A percentile compares a stretch with the other conserved stretches of the same genome.
Evolutionary conservation across 2,113 vertebrate genomes (phyloP).

Genomic region (Pandion haliaetus): DNA sequence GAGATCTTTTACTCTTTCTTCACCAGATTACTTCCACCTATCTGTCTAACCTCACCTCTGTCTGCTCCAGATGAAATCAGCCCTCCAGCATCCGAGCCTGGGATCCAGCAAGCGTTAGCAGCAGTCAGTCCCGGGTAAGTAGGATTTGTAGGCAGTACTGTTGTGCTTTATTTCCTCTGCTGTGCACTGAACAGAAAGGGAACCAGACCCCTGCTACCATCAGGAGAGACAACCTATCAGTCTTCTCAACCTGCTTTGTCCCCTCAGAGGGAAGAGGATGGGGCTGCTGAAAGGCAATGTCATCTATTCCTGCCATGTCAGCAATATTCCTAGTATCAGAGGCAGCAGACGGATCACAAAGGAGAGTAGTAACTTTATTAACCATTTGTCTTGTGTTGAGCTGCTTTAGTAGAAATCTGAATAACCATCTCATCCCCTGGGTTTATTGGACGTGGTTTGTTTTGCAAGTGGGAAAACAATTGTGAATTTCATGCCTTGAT

Average conservation of each 20-base stretch:
- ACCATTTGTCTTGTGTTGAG: not conserved
- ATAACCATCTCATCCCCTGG: not conserved
- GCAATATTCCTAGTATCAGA: not conserved
- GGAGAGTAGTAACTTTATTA: conserved; percentile 46
- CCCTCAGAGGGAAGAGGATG: not conserved
- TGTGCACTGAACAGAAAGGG: not conserved
- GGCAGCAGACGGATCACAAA: not conserved
- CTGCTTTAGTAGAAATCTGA: not conserved
- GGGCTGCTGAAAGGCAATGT: conserved; percentile 12
- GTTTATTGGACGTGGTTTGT: not conserved
- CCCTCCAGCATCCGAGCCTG: not conserved
- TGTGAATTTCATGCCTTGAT: not conserved
- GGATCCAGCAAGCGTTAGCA: not conserved
- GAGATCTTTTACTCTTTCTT: not conserved
- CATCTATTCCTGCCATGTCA: conserved; percentile 35
- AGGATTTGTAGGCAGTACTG: not conserved
- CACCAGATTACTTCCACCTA: not conserved
- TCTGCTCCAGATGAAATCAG: not conserved
- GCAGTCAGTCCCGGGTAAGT: not conserved
- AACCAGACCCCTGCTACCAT: not conserved
- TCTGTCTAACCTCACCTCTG: not conserved
- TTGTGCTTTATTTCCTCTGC: not conserved
- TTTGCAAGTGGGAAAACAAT: conserved; percentile 27
- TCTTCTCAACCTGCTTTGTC: not conserved
- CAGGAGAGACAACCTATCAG: not conserved